phyloP scores from a whole-genome alignment of 2,113 vertebrate genomes.

The Centropus bengalensis region DNA sequence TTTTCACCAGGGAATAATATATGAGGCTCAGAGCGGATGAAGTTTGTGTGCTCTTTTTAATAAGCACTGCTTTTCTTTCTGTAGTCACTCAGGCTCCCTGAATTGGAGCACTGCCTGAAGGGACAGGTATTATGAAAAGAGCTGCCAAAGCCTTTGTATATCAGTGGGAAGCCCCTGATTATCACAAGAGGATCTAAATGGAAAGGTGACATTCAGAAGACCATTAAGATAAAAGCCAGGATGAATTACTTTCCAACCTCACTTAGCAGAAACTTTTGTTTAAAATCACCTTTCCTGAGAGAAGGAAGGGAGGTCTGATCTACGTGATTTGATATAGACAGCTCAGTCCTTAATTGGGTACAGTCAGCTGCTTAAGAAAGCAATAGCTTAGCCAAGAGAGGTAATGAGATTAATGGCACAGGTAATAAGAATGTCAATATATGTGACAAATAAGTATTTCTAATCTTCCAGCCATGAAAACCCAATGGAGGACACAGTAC shows the following conservation, averaged over 20 bases:
- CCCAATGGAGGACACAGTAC: neutral
- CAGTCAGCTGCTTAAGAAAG: conserved; percentile 29
- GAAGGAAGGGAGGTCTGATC: neutral
- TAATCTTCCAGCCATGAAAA: neutral
- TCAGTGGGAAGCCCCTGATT: conserved; percentile 29
- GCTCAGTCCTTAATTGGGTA: conserved; percentile 12
- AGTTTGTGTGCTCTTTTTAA: conserved; percentile 40
- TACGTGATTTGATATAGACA: neutral
- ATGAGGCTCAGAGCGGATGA: neutral
- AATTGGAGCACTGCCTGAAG: conserved; percentile 42
- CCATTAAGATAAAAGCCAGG: conserved; percentile 51
- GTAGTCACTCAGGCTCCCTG: neutral
- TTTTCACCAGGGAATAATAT: neutral
- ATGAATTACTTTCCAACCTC: conserved; percentile 22
- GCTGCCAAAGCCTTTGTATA: conserved; percentile 32
- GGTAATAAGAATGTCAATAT: conserved; percentile 12
- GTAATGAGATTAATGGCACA: conserved; percentile 45
- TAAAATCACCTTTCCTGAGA: conserved; percentile 33
- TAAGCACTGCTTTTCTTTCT: conserved; percentile 25
- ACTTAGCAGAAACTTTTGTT: conserved; percentile 28
- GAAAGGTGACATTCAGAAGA: conserved; percentile 63
- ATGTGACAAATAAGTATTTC: conserved; percentile 18
- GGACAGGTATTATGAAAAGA: conserved; percentile 54
- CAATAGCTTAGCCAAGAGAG: neutral
- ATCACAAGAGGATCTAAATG: conserved; percentile 39